Base-by-base conservation (phyloP, 2,888 invertebrate species). In the Rhamphomyia laevipes region DNA sequence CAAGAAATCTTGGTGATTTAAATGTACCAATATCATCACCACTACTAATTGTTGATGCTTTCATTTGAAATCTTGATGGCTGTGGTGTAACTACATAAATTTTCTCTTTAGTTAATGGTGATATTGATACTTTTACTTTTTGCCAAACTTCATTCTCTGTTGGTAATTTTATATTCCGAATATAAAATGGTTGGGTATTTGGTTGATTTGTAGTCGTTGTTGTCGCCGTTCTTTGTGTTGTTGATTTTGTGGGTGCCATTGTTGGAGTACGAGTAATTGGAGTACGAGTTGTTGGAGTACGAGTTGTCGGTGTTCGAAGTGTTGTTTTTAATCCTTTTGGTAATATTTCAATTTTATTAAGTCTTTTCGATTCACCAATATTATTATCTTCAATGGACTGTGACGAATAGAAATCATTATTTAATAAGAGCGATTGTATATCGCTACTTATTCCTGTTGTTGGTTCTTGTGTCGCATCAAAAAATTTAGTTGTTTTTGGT, bases 31-130 rank as follows among this genome's bases (percentile, higher is more conserved):
- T 48, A 21, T 51, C 48, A 42, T 60, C 61, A n/a, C 2, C 15
- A 37, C 58, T 0, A 60, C 57, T 10, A 53, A 30, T 9, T 57
- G 54, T 50, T 41, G 52, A 56, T 15, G 53, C 50, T 46, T 41
- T 50, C 11, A 58, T 52, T 4, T 60, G 57, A 6, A 53, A 53
- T 46, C 57, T 59, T 2, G 55, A 49, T 16, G 84, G 77, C 60
- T 83, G 81, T 1, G 89, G 86, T 4, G 89, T 89, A 1, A 89
- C 87, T 2, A 89, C 84, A 58, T 87, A 87, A 0, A 88, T 78
- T 63, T 84, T 84, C 69, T 89, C 88, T 60, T 83, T 82, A 5
- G 84, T 85, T 50, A 80, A 68, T n/a, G 86, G 81, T 12, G 85
- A 83, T 62, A 85, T 81, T 16, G 84, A 80, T 2, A 84, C 78